Conservation (phyloP, 2,113 vertebrate species). For the Stictonetta naevosa region DNA sequence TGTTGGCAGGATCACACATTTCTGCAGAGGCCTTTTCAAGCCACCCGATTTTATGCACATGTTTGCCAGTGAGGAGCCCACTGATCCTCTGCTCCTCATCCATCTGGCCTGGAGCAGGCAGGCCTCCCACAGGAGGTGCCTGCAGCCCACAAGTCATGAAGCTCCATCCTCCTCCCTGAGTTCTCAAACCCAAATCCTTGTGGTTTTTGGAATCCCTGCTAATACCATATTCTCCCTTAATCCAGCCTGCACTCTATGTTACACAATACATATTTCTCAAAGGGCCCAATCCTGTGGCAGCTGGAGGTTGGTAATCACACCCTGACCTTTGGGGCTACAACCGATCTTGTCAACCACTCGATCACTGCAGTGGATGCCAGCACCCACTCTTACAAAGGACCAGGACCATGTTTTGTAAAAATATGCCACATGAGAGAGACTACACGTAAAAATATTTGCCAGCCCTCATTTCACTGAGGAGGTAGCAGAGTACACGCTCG, state of each 20-base stretch:
- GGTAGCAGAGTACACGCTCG: neutral
- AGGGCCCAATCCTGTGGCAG: neutral
- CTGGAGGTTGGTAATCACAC: neutral
- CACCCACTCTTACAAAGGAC: neutral
- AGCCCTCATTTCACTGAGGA: rapidly evolving
- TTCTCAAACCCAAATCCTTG: neutral
- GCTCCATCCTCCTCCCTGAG: neutral
- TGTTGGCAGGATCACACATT: neutral
- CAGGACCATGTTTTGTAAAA: neutral
- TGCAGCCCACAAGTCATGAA: neutral
- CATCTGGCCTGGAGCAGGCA: rapidly evolving
- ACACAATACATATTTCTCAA: too few relatives aligned
- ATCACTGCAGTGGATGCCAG: neutral
- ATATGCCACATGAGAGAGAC: neutral
- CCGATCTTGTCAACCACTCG: rapidly evolving
- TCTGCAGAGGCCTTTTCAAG: neutral
- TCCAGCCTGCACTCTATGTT: neutral
- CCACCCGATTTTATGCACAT: neutral
- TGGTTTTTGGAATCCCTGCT: neutral
- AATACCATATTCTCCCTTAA: neutral
- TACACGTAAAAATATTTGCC: neutral
- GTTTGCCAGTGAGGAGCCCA: neutral
- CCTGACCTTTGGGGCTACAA: neutral
- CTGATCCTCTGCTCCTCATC: neutral
- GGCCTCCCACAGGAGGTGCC: neutral